These are phyloP conservation scores for Nestor notabilis DNA, from an alignment of 2,113 vertebrate species.

Conservation along the genomic window DNA sequence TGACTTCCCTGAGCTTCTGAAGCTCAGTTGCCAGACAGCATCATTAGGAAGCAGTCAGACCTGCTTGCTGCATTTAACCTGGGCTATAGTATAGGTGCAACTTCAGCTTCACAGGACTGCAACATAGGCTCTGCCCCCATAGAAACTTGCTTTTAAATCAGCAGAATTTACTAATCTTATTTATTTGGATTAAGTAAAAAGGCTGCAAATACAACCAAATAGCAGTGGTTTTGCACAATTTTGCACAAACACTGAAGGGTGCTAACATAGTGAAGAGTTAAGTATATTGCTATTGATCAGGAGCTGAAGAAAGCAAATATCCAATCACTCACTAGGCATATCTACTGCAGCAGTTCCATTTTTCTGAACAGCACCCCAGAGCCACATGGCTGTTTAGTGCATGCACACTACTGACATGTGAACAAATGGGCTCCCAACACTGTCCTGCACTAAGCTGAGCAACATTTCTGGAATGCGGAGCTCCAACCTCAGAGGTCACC, in stretches of 20 bases:
- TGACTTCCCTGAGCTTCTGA: neutral
- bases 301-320: neutral
- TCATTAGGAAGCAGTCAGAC: neutral
- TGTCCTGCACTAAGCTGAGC: neutral
- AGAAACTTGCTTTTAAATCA: neutral
- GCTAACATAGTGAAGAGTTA: neutral
- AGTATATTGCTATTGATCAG: neutral
- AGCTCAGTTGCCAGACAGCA: neutral
- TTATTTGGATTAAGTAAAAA: neutral
- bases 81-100: neutral
- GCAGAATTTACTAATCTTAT: neutral
- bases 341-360: neutral
- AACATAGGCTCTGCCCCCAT: neutral
- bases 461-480: neutral
- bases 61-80: neutral
- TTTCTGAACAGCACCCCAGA: neutral
- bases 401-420: accelerated
- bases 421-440: neutral
- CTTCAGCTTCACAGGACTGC: neutral
- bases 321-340: neutral
- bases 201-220: neutral
- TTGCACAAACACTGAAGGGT: neutral
- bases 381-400: accelerated
- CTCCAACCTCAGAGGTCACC: neutral
- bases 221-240: neutral